A percentile compares a stretch with the other conserved stretches of the same genome.
These are phyloP conservation scores for Drosophila nigrodunni DNA, from an alignment of 1,140 invertebrate genomes.

Conservation along the genomic window DNA sequence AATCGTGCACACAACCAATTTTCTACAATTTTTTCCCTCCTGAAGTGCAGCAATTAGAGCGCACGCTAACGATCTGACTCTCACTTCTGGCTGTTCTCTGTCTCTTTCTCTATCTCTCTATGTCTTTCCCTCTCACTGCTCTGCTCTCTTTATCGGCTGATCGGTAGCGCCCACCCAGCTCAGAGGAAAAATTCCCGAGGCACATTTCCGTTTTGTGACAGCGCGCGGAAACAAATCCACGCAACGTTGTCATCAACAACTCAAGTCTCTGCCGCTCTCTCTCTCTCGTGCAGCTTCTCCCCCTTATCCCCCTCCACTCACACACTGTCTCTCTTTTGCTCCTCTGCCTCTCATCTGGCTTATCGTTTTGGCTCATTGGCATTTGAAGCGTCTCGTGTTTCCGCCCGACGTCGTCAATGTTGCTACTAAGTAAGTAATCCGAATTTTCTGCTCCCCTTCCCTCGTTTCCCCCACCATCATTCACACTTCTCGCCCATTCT, in stretches of 20 bases:
- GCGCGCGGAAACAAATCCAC: conserved; percentile 38
- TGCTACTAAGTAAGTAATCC: conserved; percentile 76
- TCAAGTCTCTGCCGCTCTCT: conserved; percentile 1
- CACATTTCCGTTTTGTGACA: conserved; percentile 28
- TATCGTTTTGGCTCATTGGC: conserved; percentile 70
- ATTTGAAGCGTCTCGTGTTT: conserved; percentile 77
- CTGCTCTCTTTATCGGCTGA: conserved; percentile 3
- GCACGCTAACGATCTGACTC: conserved; percentile 33
- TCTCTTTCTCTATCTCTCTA: neutral
- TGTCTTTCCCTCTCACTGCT: neutral
- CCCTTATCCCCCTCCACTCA: neutral
- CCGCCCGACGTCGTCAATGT: conserved; percentile 33
- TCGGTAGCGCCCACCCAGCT: conserved; percentile 37
- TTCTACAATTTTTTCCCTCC: neutral
- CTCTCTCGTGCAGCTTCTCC: neutral
- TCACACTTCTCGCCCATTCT: too few relatives aligned
- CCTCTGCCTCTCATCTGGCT: conserved; percentile 39
- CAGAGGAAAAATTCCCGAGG: neutral
- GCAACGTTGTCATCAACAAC: conserved; percentile 49
- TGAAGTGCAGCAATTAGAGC: conserved; percentile 71
- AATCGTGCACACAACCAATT: conserved; percentile 26
- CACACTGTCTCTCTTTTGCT: neutral
- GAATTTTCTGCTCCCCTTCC: conserved; percentile 1
- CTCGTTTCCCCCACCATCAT: too few relatives aligned
- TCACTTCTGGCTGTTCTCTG: neutral